Conservation (phyloP, 2,113 vertebrate species). For the Nannospalax galili region DNA sequence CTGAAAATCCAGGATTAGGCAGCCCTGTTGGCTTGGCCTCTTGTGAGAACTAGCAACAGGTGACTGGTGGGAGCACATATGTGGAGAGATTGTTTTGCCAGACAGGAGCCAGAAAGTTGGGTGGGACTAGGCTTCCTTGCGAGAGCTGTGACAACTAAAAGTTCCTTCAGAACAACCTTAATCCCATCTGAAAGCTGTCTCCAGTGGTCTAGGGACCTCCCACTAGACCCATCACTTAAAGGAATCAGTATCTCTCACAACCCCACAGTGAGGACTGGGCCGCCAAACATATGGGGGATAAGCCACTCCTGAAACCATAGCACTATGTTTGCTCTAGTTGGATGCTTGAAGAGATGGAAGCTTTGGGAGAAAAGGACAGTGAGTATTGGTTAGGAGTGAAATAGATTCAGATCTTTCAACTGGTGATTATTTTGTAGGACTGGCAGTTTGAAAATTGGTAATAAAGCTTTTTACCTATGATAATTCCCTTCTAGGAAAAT, state of each 20-base stretch:
- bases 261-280: too few species aligned
- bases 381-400: neutral
- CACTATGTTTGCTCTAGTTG: neutral
- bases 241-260: neutral
- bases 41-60: neutral
- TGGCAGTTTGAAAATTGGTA: neutral
- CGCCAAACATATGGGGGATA: neutral
- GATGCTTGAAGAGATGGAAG: neutral
- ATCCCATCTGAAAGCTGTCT: neutral
- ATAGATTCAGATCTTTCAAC: neutral
- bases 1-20: neutral
- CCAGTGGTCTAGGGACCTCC: too few species aligned
- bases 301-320: neutral
- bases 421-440: neutral
- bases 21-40: neutral
- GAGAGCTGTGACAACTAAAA: neutral
- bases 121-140: neutral
- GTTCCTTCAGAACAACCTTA: neutral
- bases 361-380: neutral
- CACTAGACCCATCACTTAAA: neutral
- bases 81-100: neutral
- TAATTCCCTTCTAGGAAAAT: constrained; percentile 57
- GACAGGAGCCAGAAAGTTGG: neutral
- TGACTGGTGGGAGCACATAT: too few species aligned
- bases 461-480: constrained; percentile 18